Percentiles rank a stretch among this genome's conserved stretches.
Evolutionary conservation across 2,888 invertebrate genomes (phyloP).

Genomic region (Sialis lutaria): DNA sequence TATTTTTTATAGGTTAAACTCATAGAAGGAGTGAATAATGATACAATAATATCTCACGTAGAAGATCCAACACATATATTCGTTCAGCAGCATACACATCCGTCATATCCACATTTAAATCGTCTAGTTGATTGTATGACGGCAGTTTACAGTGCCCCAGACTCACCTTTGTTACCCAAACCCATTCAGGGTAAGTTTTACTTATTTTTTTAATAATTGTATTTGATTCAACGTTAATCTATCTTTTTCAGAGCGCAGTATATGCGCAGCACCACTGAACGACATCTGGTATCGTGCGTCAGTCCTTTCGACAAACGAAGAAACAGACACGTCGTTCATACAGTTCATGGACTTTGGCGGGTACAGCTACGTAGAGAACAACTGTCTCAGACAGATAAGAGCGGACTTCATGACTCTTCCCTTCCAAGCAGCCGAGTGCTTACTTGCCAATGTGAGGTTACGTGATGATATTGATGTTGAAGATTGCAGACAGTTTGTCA

Average conservation of each 20-base stretch:
- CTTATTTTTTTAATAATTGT: background rate
- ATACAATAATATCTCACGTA: constrained; percentile 77
- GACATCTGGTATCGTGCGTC: constrained; percentile 83
- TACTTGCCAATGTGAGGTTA: constrained; percentile 76
- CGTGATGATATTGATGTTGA: constrained; percentile 18
- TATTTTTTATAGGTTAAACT: constrained; percentile 53
- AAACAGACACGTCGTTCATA: constrained; percentile 57
- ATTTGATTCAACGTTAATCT: constrained; percentile 3
- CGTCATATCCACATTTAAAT: constrained; percentile 71
- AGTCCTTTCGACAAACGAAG: constrained; percentile 51
- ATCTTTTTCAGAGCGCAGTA: constrained; percentile 47
- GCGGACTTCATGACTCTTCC: constrained; percentile 87
- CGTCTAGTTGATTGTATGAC: constrained; percentile 69
- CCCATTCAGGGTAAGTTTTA: constrained; percentile 50
- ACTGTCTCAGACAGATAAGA: constrained; percentile 76
- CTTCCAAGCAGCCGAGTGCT: constrained; percentile 94
- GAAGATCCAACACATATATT: constrained; percentile 81
- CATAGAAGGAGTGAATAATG: constrained; percentile 83
- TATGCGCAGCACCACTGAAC: constrained; percentile 74
- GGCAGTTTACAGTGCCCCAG: constrained; percentile 57
- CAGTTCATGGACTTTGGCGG: constrained; percentile 94
- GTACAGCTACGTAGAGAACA: constrained; percentile 60
- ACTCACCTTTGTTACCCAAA: constrained; percentile 64
- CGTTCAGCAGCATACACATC: constrained; percentile 90
- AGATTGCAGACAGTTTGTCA: constrained; percentile 62